A percentile compares a stretch with the other conserved stretches of the same genome.
Evolutionary conservation across 1,140 invertebrate genomes (phyloP).

Genomic region (Pseudobourletiella spinata): DNA sequence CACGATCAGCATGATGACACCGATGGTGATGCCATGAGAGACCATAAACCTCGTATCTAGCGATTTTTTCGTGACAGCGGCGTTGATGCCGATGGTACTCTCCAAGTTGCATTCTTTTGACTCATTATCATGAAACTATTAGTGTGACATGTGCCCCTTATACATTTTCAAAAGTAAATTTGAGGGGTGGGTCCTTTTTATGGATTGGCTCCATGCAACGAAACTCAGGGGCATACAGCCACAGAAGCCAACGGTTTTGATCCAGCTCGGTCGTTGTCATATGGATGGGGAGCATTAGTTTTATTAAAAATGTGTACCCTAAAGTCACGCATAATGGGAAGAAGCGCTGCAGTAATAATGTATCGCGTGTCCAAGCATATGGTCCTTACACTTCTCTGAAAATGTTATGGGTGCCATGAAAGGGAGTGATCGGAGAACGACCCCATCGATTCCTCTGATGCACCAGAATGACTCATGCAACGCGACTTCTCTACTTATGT

Average conservation of each 20-base stretch:
- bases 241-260: background rate
- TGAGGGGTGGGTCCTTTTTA: conserved; percentile 21
- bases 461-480: conserved; percentile 7
- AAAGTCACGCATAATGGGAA: no score
- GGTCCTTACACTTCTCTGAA: background rate
- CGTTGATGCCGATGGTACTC: no score
- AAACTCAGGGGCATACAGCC: background rate
- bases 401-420: conserved; percentile 4
- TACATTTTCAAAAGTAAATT: conserved; percentile 23
- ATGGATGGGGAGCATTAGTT: background rate
- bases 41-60: no score
- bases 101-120: no score
- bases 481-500: background rate
- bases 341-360: conserved; percentile 1
- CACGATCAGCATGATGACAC: no score
- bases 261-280: background rate
- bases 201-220: conserved; percentile 15
- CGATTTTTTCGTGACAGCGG: no score
- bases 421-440: background rate
- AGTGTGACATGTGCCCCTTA: conserved; percentile 23
- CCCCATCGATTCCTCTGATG: background rate
- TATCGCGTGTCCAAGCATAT: conserved; percentile 5
- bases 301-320: background rate
- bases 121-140: no score
- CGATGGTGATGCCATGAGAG: no score